Conservation (phyloP, 2,113 vertebrate genomes). For the Proteles cristata region DNA sequence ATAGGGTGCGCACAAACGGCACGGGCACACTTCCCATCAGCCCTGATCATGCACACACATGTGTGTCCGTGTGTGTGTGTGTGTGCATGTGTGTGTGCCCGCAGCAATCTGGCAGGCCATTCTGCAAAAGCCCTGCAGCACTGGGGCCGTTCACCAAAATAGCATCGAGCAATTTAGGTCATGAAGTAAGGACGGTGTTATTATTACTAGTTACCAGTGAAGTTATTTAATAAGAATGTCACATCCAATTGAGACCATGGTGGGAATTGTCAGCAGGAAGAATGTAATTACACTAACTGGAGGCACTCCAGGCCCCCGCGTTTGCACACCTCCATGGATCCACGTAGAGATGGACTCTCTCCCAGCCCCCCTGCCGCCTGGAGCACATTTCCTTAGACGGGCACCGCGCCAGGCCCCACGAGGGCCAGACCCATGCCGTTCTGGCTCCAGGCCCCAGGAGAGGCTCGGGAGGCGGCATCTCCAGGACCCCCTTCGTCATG, state of each 20-base stretch:
- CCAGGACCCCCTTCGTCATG: not conserved
- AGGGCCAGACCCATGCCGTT: not conserved
- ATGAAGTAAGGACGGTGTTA: conserved; percentile 75
- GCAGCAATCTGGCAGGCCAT: not conserved
- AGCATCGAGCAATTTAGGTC: conserved; percentile 77
- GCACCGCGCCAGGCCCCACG: accelerated
- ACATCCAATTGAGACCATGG: conserved; percentile 77
- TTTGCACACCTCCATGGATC: conserved; percentile 24
- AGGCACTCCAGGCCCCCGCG: conserved; percentile 14
- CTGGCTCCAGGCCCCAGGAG: not conserved
- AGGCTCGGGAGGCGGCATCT: not conserved
- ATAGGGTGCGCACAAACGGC: not conserved
- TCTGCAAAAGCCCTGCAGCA: conserved; percentile 36
- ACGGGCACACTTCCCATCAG: not conserved
- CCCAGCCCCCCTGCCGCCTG: not conserved
- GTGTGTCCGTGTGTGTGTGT: accelerated
- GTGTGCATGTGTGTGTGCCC: no score
- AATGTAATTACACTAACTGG: conserved; percentile 76
- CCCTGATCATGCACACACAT: accelerated
- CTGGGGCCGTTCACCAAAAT: conserved; percentile 52
- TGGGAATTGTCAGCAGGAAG: conserved; percentile 75
- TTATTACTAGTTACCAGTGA: conserved; percentile 81
- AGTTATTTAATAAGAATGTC: conserved; percentile 83
- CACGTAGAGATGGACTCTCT: not conserved
- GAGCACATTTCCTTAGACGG: not conserved